These are phyloP conservation scores for Tyrophagus putrescentiae DNA, from an alignment of 1,140 invertebrate genomes.

Conservation along the genomic window DNA sequence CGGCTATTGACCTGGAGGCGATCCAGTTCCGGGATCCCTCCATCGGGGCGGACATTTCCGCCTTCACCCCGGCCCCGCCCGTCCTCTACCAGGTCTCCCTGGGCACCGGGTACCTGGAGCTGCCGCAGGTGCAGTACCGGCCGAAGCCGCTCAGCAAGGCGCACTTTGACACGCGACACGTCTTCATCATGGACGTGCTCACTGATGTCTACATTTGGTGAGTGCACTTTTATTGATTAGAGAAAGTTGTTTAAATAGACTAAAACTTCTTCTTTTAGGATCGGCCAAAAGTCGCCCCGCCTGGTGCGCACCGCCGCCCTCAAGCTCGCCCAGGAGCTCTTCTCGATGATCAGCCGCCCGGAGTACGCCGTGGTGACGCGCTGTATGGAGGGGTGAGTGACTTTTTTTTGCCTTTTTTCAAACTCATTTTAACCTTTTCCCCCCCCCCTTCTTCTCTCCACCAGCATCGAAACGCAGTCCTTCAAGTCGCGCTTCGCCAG, in stretches of 20 bases:
- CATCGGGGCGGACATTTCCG: conserved; percentile 48
- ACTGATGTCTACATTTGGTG: conserved; percentile 96
- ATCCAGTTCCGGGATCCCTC: conserved; percentile 46
- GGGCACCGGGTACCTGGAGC: conserved; percentile 94
- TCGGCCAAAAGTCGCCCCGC: conserved; percentile 93
- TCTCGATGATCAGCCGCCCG: conserved; percentile 76
- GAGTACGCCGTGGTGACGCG: conserved; percentile 72
- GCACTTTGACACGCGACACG: conserved; percentile 60
- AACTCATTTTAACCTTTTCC: background rate
- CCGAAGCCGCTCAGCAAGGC: conserved; percentile 35
- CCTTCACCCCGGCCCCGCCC: conserved; percentile 58
- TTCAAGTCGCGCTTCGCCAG: conserved; percentile 94
- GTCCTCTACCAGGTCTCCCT: conserved; percentile 82
- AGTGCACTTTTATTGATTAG: conserved; percentile 28
- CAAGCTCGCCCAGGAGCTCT: conserved; percentile 85
- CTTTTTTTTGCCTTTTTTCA: background rate
- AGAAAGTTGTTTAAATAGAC: conserved; percentile 11
- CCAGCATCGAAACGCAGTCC: conserved; percentile 50
- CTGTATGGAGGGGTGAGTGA: conserved; percentile 43
- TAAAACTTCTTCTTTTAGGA: conserved; percentile 43
- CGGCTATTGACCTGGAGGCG: background rate
- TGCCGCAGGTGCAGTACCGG: conserved; percentile 59
- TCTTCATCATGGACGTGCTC: conserved; percentile 92
- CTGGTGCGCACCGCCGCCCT: conserved; percentile 87
- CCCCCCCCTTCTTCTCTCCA: conserved; percentile 19